These are phyloP conservation scores for Syrmaticus mikado DNA, from an alignment of 2,113 vertebrate species.

Conservation along the genomic window DNA sequence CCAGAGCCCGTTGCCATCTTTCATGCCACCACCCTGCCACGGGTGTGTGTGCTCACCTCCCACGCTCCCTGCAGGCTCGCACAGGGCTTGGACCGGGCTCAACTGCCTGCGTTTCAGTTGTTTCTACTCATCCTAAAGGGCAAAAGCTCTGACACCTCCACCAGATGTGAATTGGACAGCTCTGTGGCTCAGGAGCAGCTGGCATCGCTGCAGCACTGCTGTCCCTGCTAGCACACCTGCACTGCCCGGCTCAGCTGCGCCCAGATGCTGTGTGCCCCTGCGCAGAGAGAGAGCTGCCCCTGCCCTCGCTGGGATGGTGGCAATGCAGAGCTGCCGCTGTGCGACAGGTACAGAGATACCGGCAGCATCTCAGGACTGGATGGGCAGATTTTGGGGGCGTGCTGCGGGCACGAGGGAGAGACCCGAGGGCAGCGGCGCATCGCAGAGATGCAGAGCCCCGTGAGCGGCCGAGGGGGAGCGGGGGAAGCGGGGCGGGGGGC, in stretches of 20 bases:
- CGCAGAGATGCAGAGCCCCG: not conserved
- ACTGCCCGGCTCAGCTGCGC: rapidly evolving
- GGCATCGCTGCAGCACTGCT: rapidly evolving
- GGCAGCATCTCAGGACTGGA: not conserved
- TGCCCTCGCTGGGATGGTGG: not conserved
- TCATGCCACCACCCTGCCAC: not conserved
- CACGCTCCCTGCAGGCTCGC: not conserved
- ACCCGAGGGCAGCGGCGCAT: no score
- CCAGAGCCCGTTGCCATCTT: rapidly evolving
- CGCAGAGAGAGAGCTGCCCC: not conserved
- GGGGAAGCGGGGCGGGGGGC: not conserved
- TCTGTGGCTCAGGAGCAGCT: not conserved
- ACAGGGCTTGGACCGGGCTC: rapidly evolving
- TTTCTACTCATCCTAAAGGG: not conserved
- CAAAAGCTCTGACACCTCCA: not conserved
- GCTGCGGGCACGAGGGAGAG: rapidly evolving
- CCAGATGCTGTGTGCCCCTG: not conserved
- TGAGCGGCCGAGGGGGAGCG: not conserved
- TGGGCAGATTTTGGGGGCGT: rapidly evolving
- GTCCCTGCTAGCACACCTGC: not conserved
- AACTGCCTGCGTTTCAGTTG: not conserved
- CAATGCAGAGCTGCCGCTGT: not conserved
- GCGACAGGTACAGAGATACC: rapidly evolving
- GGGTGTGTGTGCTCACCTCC: not conserved
- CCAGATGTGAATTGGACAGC: rapidly evolving